These are phyloP conservation scores for Polia nebulosa DNA, from an alignment of 2,888 invertebrate species.

Conservation along the genomic window DNA sequence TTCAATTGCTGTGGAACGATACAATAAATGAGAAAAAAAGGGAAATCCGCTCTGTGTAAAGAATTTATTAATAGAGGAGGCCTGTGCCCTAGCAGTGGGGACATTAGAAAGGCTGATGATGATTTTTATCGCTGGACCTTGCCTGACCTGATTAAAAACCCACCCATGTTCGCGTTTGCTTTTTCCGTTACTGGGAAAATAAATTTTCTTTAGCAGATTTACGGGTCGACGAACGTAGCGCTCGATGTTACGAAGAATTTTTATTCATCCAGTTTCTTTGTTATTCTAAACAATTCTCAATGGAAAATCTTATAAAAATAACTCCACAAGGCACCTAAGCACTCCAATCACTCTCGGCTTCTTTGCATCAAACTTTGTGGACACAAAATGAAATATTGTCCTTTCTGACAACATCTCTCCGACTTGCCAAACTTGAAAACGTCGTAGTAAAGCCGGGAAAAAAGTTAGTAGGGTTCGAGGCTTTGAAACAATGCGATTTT, in stretches of 20 bases:
- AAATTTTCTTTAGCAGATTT: background rate
- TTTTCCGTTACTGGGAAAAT: background rate
- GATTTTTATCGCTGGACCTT: background rate
- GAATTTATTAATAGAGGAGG: no score
- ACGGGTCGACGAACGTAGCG: background rate
- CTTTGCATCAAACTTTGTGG: background rate
- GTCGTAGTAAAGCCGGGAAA: background rate
- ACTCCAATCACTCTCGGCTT: background rate
- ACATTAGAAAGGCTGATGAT: no score
- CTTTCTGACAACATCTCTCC: background rate
- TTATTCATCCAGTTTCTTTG: background rate
- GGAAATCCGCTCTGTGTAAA: no score
- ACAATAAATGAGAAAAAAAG: no score
- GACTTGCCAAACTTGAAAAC: background rate
- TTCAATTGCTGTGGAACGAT: no score
- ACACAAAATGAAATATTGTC: conserved; percentile 18
- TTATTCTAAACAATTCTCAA: conserved; percentile 8
- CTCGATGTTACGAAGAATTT: background rate
- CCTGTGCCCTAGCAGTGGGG: no score
- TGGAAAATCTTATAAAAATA: conserved; percentile 10
- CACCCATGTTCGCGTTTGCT: no score
- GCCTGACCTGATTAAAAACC: no score
- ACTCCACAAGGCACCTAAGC: background rate
- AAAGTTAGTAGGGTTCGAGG: background rate
- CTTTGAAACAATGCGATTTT: background rate